Evolutionary conservation across 1,140 invertebrate species (phyloP), one percentile per base, ranked within the genome.

Genomic region (Thalassaphorura encarpata): DNA sequence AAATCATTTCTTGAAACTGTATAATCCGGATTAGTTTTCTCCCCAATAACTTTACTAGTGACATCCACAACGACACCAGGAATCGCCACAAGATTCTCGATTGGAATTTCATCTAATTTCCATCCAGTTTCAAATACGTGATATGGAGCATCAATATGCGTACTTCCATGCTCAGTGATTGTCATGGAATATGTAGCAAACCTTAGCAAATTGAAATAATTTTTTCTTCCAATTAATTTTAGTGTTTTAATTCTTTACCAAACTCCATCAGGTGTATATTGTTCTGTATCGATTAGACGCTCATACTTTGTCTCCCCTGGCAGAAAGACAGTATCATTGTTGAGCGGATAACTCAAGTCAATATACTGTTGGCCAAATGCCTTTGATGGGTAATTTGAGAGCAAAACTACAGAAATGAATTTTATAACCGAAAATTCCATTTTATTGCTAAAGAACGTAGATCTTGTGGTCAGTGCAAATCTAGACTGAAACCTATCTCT

Each of bases 141-240:
- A 40, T 61, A 56, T 2, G 59, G 59, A 0, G 59, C 39, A 28
- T 61, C 59, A 3, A 61, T 48, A 31, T 61, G 59, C 0, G 59
- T 36, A 26, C 6, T 27, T 41, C 29, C 18, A 27, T 51, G 33
- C 26, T 51, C 29, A 29, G 47, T 23, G 18, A 29, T 50, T 29
- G n/a, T 56, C 47, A 45, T 56, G 39, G 29, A 56, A 24, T 27
- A 48, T 13, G 39, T 56, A 43, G 24, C 28, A 26, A 48, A 55
- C 28, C 43, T 23, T 13, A 5, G 3, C 19, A 41, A 2, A 40
- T 21, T 6, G 23, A 52, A 19, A 15, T 3, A 31, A 50, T 13
- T 15, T 26, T 48, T 23, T 11, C 26, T 24, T 48, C 19, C 18
- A 28, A 48, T 23, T 16, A 21, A 48, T 18, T 23, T 21, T 18